Evolutionary conservation across 2,113 vertebrate genomes (phyloP).

Genomic region (Sylvietta virens): DNA sequence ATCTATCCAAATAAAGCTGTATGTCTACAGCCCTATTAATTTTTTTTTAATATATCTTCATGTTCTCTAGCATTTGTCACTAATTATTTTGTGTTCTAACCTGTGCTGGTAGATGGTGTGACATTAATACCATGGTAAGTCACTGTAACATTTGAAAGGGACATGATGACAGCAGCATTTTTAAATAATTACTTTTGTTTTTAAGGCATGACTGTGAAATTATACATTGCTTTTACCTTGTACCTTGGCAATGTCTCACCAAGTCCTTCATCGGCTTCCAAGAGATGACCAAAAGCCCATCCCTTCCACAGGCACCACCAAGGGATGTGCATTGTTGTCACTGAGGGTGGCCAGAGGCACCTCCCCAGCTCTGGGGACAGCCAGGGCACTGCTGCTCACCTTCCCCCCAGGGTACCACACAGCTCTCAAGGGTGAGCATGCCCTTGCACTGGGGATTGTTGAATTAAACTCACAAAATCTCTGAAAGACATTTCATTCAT

Average conservation of each 20-base stretch:
- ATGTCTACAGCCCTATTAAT: neutral
- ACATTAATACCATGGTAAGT: neutral
- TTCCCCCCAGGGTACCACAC: neutral
- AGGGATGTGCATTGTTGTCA: accelerated
- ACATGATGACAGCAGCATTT: neutral
- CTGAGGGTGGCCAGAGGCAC: neutral
- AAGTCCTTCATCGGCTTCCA: neutral
- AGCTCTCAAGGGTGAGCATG: neutral
- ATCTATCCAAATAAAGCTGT: neutral
- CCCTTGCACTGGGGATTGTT: neutral
- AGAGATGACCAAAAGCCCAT: neutral
- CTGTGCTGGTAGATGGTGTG: neutral
- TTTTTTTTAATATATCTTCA: neutral
- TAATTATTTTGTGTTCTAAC: neutral
- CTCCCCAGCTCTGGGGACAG: neutral
- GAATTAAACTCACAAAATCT: neutral
- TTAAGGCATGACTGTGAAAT: neutral
- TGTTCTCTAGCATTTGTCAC: neutral
- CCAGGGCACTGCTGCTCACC: neutral
- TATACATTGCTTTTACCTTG: neutral
- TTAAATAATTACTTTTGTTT: neutral
- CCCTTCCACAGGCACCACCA: neutral
- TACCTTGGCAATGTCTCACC: neutral
- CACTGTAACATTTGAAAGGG: neutral
- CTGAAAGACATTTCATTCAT: neutral